Conservation (phyloP, 2,113 vertebrate genomes). For the Hiodon alosoides region DNA sequence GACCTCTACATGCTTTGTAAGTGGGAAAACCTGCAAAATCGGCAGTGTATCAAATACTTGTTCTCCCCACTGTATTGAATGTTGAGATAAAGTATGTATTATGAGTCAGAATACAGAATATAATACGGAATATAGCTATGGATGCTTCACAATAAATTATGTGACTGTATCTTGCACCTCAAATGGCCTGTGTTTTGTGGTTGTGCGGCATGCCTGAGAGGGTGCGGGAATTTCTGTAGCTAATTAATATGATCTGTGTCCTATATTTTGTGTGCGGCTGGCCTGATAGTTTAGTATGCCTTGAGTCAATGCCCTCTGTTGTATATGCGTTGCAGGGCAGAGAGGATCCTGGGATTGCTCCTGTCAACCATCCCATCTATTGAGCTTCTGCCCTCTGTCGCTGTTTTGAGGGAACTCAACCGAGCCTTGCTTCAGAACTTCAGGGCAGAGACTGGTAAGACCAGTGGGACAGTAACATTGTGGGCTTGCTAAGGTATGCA, state of each 20-base stretch:
- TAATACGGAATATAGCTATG: no score
- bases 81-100: not conserved
- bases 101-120: not conserved
- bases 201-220: slow-evolving; percentile 44
- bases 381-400: slow-evolving; percentile 31
- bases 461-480: not conserved
- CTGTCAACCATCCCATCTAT: slow-evolving; percentile 24
- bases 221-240: slow-evolving; percentile 22
- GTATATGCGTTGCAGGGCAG: no score
- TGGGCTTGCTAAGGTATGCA: not conserved
- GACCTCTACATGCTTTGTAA: no score
- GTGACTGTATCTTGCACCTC: not conserved
- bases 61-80: no score
- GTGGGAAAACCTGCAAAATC: no score
- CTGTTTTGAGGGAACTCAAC: slow-evolving; percentile 33
- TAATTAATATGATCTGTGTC: no score
- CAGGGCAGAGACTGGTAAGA: slow-evolving; percentile 52
- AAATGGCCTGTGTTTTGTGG: slow-evolving; percentile 25
- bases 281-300: no score
- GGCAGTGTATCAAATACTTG: no score
- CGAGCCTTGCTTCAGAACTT: slow-evolving; percentile 25
- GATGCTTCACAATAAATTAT: no score
- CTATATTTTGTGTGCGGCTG: no score
- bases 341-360: no score
- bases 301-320: no score